Evolutionary conservation across 2,888 invertebrate genomes (phyloP).

Genomic region (Scrobipalpa atriplicella): DNA sequence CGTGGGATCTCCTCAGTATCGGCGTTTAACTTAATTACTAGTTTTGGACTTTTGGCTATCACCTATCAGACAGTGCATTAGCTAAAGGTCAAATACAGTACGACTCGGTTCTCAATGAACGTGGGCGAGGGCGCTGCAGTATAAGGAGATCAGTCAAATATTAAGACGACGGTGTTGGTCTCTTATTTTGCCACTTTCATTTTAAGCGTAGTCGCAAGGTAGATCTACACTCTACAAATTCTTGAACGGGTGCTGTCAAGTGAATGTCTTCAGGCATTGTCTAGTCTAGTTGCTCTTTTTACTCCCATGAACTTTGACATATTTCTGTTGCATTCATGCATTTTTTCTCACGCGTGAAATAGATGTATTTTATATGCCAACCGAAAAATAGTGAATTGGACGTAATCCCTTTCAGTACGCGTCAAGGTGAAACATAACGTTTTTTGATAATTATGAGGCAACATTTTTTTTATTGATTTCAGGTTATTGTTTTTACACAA

Average conservation of each 20-base stretch:
- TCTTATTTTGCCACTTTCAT: too few relatives aligned
- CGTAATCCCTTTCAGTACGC: too few relatives aligned
- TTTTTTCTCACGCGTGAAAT: slow-evolving; percentile 11
- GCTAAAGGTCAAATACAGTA: slow-evolving; percentile 51
- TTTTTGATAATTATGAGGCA: too few relatives aligned
- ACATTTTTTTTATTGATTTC: too few relatives aligned
- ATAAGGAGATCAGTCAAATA: too few relatives aligned
- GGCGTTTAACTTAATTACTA: slow-evolving; percentile 75
- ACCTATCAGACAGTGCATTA: slow-evolving; percentile 76
- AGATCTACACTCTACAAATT: slow-evolving; percentile 26
- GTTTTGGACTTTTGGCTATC: slow-evolving; percentile 73
- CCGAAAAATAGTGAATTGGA: too few relatives aligned
- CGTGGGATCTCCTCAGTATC: slow-evolving; percentile 68
- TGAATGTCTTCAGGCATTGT: slow-evolving; percentile 37
- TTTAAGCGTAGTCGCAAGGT: too few relatives aligned
- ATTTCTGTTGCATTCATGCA: background rate
- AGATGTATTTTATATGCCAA: background rate
- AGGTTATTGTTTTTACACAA: too few relatives aligned
- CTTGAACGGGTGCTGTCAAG: slow-evolving; percentile 17
- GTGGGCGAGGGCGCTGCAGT: too few relatives aligned
- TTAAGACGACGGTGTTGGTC: too few relatives aligned
- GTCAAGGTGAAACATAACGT: too few relatives aligned
- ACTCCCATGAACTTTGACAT: slow-evolving; percentile 30
- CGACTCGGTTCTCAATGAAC: too few relatives aligned
- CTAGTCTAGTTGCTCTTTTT: slow-evolving; percentile 30